Conservation (phyloP, 92 coral and sea anemone species). For the Phenganax stokvisi region DNA sequence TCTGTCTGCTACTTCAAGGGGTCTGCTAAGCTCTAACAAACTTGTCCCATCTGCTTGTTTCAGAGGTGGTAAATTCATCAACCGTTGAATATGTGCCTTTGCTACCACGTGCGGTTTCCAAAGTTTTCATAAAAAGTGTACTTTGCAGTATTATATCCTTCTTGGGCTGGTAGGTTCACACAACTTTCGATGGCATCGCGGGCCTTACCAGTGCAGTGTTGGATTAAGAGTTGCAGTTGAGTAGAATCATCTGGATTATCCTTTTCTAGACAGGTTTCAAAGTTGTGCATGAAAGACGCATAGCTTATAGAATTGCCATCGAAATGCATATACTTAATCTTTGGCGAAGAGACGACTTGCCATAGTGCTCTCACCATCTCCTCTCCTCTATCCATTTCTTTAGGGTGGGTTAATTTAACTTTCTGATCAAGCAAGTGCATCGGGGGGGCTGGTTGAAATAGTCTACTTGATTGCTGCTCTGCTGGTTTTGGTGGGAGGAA, state of each 20-base stretch:
- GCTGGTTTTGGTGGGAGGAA: too few relatives aligned
- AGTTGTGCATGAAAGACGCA: conserved; percentile 51
- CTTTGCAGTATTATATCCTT: conserved; percentile 49
- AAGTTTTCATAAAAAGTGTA: conserved; percentile 53
- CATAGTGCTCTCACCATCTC: conserved; percentile 19
- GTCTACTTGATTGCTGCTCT: too few relatives aligned
- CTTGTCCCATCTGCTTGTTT: conserved; percentile 51
- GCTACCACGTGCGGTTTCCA: conserved; percentile 58
- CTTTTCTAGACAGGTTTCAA: conserved; percentile 49
- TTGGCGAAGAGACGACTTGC: conserved; percentile 52
- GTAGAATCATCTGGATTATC: conserved; percentile 45
- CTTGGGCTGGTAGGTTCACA: conserved; percentile 45
- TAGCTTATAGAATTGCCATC: conserved; percentile 53
- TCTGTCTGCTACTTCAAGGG: conserved; percentile 51
- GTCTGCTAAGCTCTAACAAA: conserved; percentile 47
- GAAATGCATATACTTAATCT: conserved; percentile 54
- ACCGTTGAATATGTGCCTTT: conserved; percentile 49
- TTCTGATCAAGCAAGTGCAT: too few relatives aligned
- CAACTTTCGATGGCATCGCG: conserved; percentile 61
- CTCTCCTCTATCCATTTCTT: neutral
- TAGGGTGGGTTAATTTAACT: too few relatives aligned
- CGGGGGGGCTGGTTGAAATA: too few relatives aligned
- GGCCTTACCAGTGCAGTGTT: conserved; percentile 62
- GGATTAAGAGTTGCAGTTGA: conserved; percentile 53
- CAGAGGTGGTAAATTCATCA: conserved; percentile 45